Conservation (phyloP, 1,140 invertebrate species). For the Aphelenchoides fujianensis region DNA sequence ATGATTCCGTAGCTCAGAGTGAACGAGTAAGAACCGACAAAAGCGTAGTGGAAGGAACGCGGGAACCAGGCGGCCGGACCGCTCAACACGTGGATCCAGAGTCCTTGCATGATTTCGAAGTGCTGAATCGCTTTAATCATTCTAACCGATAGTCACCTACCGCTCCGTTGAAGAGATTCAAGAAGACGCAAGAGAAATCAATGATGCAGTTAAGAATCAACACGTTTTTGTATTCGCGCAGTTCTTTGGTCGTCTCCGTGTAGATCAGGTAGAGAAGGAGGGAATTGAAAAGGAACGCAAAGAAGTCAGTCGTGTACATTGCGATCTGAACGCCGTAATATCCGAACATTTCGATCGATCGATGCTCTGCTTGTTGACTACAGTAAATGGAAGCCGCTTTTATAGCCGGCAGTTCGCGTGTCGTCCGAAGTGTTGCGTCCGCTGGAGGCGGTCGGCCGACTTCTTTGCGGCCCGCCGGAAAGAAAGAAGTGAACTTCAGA, state of each 20-base stretch:
- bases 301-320: background rate
- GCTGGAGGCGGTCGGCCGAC: too few species aligned
- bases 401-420: too few species aligned
- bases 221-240: background rate
- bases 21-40: background rate
- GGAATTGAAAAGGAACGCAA: background rate
- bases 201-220: constrained; percentile 3
- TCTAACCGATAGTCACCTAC: background rate
- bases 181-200: background rate
- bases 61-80: constrained; percentile 2
- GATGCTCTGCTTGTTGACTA: too few species aligned
- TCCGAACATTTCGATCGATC: too few species aligned
- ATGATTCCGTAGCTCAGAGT: background rate
- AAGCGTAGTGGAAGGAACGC: background rate
- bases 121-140: background rate
- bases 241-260: background rate
- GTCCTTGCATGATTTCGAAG: background rate
- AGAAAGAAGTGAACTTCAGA: too few species aligned
- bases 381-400: too few species aligned
- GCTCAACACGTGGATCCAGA: constrained; percentile 11
- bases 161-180: constrained; percentile 5
- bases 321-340: background rate
- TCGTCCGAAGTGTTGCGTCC: too few species aligned
- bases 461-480: too few species aligned
- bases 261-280: background rate